A percentile compares a stretch with the other conserved stretches of the same genome.
phyloP scores from a whole-genome alignment of 2,888 invertebrate species.

The Helobdella robusta region DNA sequence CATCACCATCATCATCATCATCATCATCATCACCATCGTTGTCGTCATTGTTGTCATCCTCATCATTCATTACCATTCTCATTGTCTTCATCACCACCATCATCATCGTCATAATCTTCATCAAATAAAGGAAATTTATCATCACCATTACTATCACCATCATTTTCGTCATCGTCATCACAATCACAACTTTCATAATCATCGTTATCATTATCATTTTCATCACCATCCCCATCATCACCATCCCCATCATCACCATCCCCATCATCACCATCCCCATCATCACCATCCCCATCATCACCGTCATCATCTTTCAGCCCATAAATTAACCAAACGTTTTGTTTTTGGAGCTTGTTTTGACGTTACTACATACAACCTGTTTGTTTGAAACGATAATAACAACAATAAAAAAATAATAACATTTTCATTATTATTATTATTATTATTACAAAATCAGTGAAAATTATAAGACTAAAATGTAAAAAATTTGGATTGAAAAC shows the following conservation, averaged over 20 bases:
- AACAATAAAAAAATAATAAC: no score
- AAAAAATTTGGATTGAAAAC: no score
- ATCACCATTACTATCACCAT: slow-evolving; percentile 3
- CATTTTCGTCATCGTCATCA: slow-evolving; percentile 1
- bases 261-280: background rate
- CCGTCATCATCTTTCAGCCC: no score
- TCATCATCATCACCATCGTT: slow-evolving; percentile 17
- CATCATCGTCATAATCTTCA: background rate
- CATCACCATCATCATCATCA: slow-evolving; percentile 19
- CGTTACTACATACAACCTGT: no score
- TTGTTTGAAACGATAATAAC: no score
- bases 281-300: slow-evolving; percentile 1
- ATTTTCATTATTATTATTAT: no score
- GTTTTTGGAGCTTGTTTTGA: no score
- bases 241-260: slow-evolving; percentile 1
- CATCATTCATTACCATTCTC: slow-evolving; percentile 8
- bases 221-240: slow-evolving; percentile 1
- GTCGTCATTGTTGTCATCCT: slow-evolving; percentile 14
- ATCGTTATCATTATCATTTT: background rate
- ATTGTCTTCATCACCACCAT: background rate
- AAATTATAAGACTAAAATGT: no score
- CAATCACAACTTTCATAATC: background rate
- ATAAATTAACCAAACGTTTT: no score
- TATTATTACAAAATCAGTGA: no score
- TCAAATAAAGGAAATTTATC: no score